Percentiles rank a stretch among this genome's conserved stretches.
Evolutionary conservation across 2,888 invertebrate genomes (phyloP).

Genomic region (Taenaris catops): DNA sequence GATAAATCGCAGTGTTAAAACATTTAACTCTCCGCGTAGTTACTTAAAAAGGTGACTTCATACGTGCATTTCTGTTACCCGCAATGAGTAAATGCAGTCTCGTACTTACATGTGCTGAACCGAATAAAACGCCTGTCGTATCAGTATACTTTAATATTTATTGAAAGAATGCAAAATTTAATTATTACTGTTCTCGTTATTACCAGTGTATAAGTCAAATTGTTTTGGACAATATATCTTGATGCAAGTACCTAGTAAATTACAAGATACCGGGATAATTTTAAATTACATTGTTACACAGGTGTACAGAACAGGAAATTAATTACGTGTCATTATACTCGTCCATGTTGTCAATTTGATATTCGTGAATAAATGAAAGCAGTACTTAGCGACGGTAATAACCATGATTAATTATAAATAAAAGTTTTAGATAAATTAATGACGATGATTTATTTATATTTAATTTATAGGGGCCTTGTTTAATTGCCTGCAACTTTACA

Average conservation of each 20-base stretch:
- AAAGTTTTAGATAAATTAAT: not conserved
- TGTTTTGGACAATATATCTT: no score
- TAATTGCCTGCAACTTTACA: not conserved
- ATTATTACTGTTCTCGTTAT: no score
- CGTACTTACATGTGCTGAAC: no score
- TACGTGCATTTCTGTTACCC: no score
- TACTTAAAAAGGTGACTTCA: no score
- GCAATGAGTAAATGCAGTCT: no score
- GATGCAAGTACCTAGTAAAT: no score
- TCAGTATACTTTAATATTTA: no score
- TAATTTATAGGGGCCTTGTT: not conserved
- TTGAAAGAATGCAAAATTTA: no score
- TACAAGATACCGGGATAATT: constrained; percentile 5
- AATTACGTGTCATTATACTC: constrained; percentile 47
- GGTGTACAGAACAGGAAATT: constrained; percentile 31
- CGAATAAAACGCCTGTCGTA: no score
- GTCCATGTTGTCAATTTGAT: constrained; percentile 32
- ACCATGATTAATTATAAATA: not conserved
- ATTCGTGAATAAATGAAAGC: constrained; percentile 20
- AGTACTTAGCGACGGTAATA: not conserved
- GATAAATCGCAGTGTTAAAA: constrained; percentile 10
- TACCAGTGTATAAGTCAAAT: no score
- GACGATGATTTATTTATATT: not conserved
- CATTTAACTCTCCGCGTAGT: constrained; percentile 4
- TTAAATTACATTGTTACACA: constrained; percentile 6